Percentiles rank a stretch among this genome's conserved stretches.
Conservation (phyloP, 2,797 vertebrate genomes). For the Numenius phaeopus region DNA sequence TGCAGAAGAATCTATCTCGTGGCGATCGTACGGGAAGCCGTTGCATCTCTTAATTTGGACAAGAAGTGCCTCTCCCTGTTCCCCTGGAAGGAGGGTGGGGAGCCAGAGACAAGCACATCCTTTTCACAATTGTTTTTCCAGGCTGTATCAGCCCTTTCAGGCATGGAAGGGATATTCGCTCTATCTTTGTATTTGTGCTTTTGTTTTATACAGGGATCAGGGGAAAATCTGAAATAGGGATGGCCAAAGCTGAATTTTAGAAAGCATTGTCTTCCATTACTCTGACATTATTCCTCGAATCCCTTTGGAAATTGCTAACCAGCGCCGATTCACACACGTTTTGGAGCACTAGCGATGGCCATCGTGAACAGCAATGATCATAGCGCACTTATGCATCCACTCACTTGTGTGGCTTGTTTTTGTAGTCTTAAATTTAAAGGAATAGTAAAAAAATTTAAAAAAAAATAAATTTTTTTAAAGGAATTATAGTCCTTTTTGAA, state of each 20-base stretch:
- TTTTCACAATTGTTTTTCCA: constrained; percentile 38
- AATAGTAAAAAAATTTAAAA: background rate
- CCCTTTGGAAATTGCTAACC: background rate
- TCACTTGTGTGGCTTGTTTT: background rate
- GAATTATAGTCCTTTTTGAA: background rate
- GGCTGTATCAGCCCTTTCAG: background rate
- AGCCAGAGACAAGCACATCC: constrained; percentile 30
- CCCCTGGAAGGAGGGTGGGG: constrained; percentile 43
- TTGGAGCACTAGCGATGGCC: background rate
- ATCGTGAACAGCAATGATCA: background rate
- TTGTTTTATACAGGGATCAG: background rate
- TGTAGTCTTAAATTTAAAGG: background rate
- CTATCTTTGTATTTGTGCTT: background rate
- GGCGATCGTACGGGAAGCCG: background rate
- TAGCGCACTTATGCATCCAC: fast-evolving
- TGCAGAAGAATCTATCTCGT: background rate
- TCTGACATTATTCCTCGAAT: background rate
- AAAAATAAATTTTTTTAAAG: background rate
- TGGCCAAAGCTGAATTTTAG: background rate
- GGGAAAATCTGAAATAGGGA: background rate
- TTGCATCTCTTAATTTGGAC: constrained; percentile 23
- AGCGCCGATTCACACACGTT: background rate
- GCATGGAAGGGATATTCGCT: background rate
- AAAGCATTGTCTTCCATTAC: background rate
- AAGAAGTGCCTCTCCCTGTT: constrained; percentile 57